These are phyloP conservation scores for Rhinogobius similis DNA, from an alignment of 2,113 vertebrate genomes.

Conservation along the genomic window DNA sequence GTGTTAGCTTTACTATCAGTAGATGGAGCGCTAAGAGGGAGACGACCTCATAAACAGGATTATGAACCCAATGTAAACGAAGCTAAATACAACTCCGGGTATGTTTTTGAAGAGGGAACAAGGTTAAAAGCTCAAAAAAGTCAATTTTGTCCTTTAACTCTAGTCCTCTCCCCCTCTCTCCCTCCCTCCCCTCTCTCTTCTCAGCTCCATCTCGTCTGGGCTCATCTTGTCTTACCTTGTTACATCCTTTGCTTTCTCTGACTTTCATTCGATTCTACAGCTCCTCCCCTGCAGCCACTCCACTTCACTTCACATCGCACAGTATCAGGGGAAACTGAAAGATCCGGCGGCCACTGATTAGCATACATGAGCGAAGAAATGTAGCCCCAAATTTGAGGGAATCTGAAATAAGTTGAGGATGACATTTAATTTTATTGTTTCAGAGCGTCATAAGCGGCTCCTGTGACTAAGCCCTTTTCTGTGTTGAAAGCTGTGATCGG, in stretches of 20 bases:
- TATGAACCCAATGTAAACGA: too few species aligned
- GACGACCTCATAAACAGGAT: too few species aligned
- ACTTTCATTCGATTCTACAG: conserved; percentile 64
- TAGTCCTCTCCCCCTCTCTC: conserved; percentile 17
- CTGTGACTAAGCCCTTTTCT: conserved; percentile 20
- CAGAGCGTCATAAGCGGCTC: neutral
- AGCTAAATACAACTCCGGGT: too few species aligned
- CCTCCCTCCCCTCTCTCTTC: conserved; percentile 10
- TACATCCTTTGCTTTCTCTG: conserved; percentile 32
- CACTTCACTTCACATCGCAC: conserved; percentile 61
- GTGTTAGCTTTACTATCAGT: too few species aligned
- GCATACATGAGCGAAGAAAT: conserved; percentile 31
- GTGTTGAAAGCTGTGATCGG: conserved; percentile 27
- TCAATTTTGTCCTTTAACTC: too few species aligned
- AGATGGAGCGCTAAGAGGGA: too few species aligned
- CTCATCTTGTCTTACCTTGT: conserved; percentile 61
- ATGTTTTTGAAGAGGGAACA: too few species aligned
- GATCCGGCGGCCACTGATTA: conserved; percentile 49
- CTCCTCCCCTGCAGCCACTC: conserved; percentile 49
- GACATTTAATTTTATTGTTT: conserved; percentile 17
- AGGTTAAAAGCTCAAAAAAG: too few species aligned
- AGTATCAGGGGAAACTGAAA: conserved; percentile 35
- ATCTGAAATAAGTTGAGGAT: conserved; percentile 21
- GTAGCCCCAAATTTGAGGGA: conserved; percentile 11
- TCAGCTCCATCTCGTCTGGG: conserved; percentile 38